Evolutionary conservation across 2,797 vertebrate genomes (phyloP).

Genomic region (Erethizon dorsatum): DNA sequence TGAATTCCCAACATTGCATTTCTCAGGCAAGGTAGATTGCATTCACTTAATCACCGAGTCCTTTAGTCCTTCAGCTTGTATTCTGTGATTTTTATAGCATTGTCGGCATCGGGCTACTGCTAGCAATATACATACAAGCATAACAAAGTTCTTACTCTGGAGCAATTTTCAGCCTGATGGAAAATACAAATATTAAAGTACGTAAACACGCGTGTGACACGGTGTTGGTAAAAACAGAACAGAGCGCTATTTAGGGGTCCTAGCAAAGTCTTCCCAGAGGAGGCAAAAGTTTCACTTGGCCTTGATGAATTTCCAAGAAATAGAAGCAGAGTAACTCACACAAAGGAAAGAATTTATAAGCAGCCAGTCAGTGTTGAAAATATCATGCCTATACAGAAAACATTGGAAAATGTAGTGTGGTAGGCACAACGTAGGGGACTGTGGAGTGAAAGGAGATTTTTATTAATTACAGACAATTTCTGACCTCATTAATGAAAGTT

Average conservation of each 20-base stretch:
- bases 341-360: background rate
- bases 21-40: background rate
- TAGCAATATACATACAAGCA: background rate
- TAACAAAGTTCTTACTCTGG: background rate
- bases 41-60: background rate
- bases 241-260: fast-evolving
- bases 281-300: no score
- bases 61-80: background rate
- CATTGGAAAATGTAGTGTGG: no score
- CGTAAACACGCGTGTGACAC: no score
- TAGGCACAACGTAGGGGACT: background rate
- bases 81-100: background rate
- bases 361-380: background rate
- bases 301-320: background rate
- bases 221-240: background rate
- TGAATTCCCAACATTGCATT: background rate
- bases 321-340: background rate
- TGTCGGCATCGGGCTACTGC: background rate
- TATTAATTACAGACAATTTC: background rate
- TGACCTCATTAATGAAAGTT: background rate
- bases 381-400: background rate
- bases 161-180: background rate
- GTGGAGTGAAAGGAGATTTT: background rate
- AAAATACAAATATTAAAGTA: background rate
- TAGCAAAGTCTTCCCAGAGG: background rate